Evolutionary conservation across 2,113 vertebrate genomes (phyloP), one percentile per base, ranked within the genome.

Genomic region (Crocuta crocuta): DNA sequence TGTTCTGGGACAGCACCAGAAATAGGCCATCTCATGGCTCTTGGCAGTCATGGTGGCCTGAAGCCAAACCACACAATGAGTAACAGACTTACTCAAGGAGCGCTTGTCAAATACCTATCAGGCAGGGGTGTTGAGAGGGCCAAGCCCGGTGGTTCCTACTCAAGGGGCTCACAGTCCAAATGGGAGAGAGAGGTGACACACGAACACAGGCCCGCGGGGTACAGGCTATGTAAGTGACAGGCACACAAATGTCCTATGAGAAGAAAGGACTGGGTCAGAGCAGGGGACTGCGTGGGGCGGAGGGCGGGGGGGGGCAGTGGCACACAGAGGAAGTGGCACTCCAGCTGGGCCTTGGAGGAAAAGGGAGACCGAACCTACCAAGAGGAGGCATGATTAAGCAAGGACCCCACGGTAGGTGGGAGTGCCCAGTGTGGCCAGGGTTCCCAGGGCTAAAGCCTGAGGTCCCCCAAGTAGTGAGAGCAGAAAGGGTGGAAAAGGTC

Each of bases 1-100:
- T 84, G 43, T 70, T 94, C 61, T 4, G 1, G 53, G 66, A 94
- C 88, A 94, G 83, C 74, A 84, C 86, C 55, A 96, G 97, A 97
- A 89, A 94, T n/a, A 93, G 45, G 68, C 33, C 35, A 70, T 33
- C 88, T 92, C 78, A 73, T 2, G 70, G 93, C 71, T 78, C 31
- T 35, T 45, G 26, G 61, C 53, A 35, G 66, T 93, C 86, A 78
- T 63, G n/a, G 35, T 28, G 53, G 88, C 74, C 76, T 55, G 55
- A 63, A 55, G 63, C 50, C 43, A 55, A 96, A 79, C 39, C 31
- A 68, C 13, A 93, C 48, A 43, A 78, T 10, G 50, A 89, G 39
- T 33, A 53, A 50, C 58, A 93, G 31, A 79, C 61, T 92, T 43
- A 68, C 15, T 96, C 66, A 43, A 15, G 13, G 61, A 88, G 31